A percentile compares a stretch with the other conserved stretches of the same genome.
Conservation (phyloP, 2,888 invertebrate genomes). For the Plebejus argus region DNA sequence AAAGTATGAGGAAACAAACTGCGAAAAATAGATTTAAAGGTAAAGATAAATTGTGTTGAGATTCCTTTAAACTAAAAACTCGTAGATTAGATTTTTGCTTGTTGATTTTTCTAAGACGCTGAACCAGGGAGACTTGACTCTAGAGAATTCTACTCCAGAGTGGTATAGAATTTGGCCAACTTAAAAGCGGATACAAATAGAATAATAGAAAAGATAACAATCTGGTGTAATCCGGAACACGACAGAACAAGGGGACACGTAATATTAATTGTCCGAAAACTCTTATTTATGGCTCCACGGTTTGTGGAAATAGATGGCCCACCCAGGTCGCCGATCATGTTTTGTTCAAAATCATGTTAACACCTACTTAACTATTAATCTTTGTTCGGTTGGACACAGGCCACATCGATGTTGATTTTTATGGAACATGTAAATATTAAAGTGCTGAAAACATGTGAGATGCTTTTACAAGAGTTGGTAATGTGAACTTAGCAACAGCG, state of each 20-base stretch:
- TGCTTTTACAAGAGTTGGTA: not conserved
- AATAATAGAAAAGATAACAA: not conserved
- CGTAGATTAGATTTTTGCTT: no score
- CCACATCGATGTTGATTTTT: not conserved
- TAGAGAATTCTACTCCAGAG: no score
- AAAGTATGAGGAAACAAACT: no score
- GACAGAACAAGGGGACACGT: conserved; percentile 62
- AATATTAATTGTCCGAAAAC: conserved; percentile 77
- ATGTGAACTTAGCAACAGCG: not conserved
- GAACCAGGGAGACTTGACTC: no score
- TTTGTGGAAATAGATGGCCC: conserved; percentile 73
- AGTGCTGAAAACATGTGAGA: not conserved
- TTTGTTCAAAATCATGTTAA: conserved; percentile 7
- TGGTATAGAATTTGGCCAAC: not conserved
- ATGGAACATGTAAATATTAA: not conserved
- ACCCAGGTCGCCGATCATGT: conserved; percentile 57
- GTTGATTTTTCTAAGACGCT: no score
- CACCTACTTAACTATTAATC: conserved; percentile 38
- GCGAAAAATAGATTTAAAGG: no score
- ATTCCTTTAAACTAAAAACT: no score
- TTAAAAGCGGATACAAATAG: not conserved
- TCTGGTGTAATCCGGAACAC: conserved; percentile 51
- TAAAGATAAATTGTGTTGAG: no score
- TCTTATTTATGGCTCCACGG: conserved; percentile 69
- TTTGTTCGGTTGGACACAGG: conserved; percentile 34